Evolutionary conservation across 2,113 vertebrate species (phyloP).

Genomic region (Mungos mungo): DNA sequence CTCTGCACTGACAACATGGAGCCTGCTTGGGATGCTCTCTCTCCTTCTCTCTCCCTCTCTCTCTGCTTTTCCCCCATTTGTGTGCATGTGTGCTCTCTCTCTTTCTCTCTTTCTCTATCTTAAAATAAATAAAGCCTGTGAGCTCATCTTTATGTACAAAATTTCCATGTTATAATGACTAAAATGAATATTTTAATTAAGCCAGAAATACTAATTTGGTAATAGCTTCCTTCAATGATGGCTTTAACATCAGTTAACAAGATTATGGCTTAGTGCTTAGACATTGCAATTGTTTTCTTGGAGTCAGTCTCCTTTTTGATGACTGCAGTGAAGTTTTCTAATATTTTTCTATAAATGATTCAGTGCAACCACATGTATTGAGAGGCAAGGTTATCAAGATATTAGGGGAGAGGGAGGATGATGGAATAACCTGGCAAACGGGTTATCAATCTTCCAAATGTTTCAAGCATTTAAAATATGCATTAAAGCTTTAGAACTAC

Average conservation of each 20-base stretch:
- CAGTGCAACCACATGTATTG: background rate
- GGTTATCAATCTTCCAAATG: background rate
- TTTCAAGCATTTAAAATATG: background rate
- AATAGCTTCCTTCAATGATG: background rate
- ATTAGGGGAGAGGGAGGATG: background rate
- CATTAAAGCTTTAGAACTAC: background rate
- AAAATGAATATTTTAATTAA: constrained; percentile 37
- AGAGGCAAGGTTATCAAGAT: background rate
- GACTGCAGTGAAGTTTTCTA: background rate
- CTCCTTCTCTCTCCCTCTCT: too few species aligned
- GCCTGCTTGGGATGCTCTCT: too few species aligned
- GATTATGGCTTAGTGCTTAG: background rate
- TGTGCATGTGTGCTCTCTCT: accelerated
- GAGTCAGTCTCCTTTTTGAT: background rate
- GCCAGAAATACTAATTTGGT: background rate
- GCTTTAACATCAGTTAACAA: background rate
- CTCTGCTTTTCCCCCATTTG: too few species aligned
- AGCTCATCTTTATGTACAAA: background rate
- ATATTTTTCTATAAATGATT: background rate
- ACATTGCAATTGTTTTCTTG: constrained; percentile 5
- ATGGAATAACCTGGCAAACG: background rate
- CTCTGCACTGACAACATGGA: too few species aligned
- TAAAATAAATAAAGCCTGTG: background rate
- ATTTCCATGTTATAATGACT: background rate
- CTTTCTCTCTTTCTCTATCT: too few species aligned